Evolutionary conservation across 92 coral and sea anemone genomes (phyloP).

Genomic region (Pocillopora grandis): DNA sequence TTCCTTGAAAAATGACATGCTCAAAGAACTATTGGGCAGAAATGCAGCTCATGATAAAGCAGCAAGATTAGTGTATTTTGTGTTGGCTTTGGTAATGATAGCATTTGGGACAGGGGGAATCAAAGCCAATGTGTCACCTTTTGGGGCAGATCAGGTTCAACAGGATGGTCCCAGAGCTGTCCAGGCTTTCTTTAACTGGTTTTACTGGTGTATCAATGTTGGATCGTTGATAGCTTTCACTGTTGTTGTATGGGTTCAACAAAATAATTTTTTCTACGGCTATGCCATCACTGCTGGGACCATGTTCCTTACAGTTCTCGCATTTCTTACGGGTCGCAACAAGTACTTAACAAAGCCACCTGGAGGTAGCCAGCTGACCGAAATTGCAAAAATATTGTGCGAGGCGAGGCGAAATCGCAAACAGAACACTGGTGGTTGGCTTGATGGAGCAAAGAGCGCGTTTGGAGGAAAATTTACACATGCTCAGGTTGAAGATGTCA

Average conservation of each 20-base stretch:
- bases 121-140: constrained; percentile 95
- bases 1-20: background rate
- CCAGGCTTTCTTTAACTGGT: constrained; percentile 94
- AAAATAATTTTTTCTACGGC: constrained; percentile 66
- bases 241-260: constrained; percentile 80
- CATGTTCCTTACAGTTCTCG: constrained; percentile 64
- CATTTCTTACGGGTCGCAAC: constrained; percentile 71
- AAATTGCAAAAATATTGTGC: constrained; percentile 55
- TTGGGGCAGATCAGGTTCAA: constrained; percentile 94
- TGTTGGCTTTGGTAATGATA: constrained; percentile 63
- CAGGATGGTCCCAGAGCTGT: constrained; percentile 84
- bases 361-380: constrained; percentile 83
- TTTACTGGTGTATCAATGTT: constrained; percentile 93
- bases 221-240: constrained; percentile 91
- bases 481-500: constrained; percentile 89
- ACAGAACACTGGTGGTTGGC: constrained; percentile 59
- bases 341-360: constrained; percentile 71
- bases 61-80: constrained; percentile 43
- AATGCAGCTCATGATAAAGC: background rate
- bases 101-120: constrained; percentile 99
- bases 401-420: constrained; percentile 42
- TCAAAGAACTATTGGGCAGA: background rate
- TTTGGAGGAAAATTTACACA: constrained; percentile 77
- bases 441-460: constrained; percentile 77
- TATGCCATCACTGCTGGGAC: constrained; percentile 74